Percentiles rank a stretch among this genome's conserved stretches.
Conservation (phyloP, 1,140 invertebrate species). For the Drosophila watanabei region DNA sequence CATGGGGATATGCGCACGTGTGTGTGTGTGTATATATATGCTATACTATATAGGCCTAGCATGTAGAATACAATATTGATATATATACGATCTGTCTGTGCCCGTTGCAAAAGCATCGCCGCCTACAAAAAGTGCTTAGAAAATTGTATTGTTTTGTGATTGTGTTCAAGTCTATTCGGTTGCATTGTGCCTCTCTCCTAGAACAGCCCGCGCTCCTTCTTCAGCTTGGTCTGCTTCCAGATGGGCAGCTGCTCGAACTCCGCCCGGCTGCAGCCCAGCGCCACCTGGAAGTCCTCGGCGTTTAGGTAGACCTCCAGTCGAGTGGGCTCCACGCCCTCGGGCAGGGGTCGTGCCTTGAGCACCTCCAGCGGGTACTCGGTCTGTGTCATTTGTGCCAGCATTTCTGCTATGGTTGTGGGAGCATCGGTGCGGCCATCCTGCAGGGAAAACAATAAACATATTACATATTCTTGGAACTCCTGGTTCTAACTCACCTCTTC, state of each 20-base stretch:
- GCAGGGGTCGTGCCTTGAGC: slow-evolving; percentile 93
- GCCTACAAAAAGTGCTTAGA: slow-evolving; percentile 61
- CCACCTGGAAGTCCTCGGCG: slow-evolving; percentile 92
- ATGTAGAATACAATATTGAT: slow-evolving; percentile 36
- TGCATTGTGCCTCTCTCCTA: slow-evolving; percentile 86
- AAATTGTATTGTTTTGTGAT: slow-evolving; percentile 67
- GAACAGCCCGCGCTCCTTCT: slow-evolving; percentile 95
- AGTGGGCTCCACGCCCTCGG: slow-evolving; percentile 95
- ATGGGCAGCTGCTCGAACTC: slow-evolving; percentile 93
- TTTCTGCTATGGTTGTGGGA: slow-evolving; percentile 88
- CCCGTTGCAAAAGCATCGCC: slow-evolving; percentile 57
- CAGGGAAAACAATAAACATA: slow-evolving; percentile 11
- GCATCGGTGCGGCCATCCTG: slow-evolving; percentile 90
- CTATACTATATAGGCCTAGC: slow-evolving; percentile 55
- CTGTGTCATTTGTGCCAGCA: slow-evolving; percentile 90
- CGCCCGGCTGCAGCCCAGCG: slow-evolving; percentile 92
- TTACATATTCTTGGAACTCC: background rate
- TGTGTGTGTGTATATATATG: slow-evolving; percentile 37
- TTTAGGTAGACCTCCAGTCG: slow-evolving; percentile 94
- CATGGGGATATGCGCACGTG: slow-evolving; percentile 73
- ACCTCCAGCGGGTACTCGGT: slow-evolving; percentile 92
- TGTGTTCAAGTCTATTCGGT: slow-evolving; percentile 81
- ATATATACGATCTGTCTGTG: slow-evolving; percentile 39
- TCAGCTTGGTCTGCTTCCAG: slow-evolving; percentile 96
- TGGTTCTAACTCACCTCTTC: slow-evolving; percentile 87